These are phyloP conservation scores for Callimico goeldii DNA, from an alignment of 2,797 vertebrate genomes.

Conservation along the genomic window DNA sequence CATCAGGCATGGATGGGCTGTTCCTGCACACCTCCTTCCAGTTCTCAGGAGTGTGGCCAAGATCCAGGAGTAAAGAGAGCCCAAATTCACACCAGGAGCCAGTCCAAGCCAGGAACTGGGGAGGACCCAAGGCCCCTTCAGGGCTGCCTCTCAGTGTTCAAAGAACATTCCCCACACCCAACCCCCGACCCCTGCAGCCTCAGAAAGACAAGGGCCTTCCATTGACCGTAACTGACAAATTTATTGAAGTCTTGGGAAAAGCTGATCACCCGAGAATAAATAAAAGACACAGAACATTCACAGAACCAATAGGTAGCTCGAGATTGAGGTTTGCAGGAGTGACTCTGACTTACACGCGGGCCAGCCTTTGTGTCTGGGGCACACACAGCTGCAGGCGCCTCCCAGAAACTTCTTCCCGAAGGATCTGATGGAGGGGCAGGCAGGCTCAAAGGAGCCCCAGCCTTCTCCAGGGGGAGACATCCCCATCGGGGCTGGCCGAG, in stretches of 20 bases:
- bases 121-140: not conserved
- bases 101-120: not conserved
- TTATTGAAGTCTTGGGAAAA: constrained; percentile 92
- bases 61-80: not conserved
- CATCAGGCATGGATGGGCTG: not conserved
- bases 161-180: accelerated
- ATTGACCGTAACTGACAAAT: constrained; percentile 91
- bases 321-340: constrained; percentile 64
- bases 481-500: accelerated
- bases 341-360: constrained; percentile 54
- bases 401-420: constrained; percentile 88
- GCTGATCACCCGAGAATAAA: constrained; percentile 94
- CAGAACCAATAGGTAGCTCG: constrained; percentile 81
- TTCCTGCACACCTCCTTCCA: not conserved
- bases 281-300: constrained; percentile 92
- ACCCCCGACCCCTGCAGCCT: not conserved
- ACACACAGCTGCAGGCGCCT: constrained; percentile 47
- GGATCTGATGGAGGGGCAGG: not conserved
- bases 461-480: not conserved
- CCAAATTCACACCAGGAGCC: not conserved
- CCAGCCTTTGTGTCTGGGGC: constrained; percentile 73
- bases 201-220: constrained; percentile 62
- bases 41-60: not conserved
- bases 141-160: not conserved
- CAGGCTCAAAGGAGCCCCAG: not conserved